A percentile compares a stretch with the other conserved stretches of the same genome.
phyloP scores from a whole-genome alignment of 2,888 invertebrate genomes.

The Prionchulus punctatus region DNA sequence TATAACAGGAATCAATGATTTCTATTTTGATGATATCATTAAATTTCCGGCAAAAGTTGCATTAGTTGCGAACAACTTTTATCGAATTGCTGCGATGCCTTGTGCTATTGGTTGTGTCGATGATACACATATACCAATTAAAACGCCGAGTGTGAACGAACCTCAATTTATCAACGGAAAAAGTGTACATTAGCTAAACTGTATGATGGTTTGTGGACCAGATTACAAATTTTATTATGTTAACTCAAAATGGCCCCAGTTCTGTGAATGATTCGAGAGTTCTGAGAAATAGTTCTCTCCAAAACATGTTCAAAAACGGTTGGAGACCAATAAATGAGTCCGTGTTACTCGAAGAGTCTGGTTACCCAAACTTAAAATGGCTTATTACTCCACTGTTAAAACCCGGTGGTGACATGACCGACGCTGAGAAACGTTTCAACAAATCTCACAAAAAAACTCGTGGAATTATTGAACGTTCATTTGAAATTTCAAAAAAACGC shows the following conservation, averaged over 20 bases:
- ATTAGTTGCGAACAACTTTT: neutral
- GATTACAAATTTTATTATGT: constrained; percentile 4
- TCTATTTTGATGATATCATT: neutral
- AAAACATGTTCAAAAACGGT: neutral
- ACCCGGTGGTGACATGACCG: neutral
- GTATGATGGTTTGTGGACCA: constrained; percentile 11
- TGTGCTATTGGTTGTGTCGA: neutral
- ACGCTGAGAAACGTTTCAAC: constrained; percentile 6
- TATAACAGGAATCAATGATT: neutral
- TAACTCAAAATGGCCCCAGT: constrained; percentile 8
- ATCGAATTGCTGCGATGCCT: neutral
- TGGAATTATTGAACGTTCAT: constrained; percentile 10
- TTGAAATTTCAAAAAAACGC: constrained; percentile 11
- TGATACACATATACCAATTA: constrained; percentile 9
- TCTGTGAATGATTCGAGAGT: constrained; percentile 11
- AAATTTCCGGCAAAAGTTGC: neutral
- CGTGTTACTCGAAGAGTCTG: constrained; percentile 2
- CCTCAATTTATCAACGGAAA: constrained; percentile 9
- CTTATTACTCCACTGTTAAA: constrained; percentile 7
- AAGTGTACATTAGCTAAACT: constrained; percentile 1
- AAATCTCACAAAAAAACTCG: constrained; percentile 11
- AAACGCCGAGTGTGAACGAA: constrained; percentile 1
- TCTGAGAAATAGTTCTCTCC: constrained; percentile 7
- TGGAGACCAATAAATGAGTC: constrained; percentile 6
- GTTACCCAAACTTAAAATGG: constrained; percentile 4